Conservation (phyloP, 1,140 invertebrate genomes). For the Venturia canescens region DNA sequence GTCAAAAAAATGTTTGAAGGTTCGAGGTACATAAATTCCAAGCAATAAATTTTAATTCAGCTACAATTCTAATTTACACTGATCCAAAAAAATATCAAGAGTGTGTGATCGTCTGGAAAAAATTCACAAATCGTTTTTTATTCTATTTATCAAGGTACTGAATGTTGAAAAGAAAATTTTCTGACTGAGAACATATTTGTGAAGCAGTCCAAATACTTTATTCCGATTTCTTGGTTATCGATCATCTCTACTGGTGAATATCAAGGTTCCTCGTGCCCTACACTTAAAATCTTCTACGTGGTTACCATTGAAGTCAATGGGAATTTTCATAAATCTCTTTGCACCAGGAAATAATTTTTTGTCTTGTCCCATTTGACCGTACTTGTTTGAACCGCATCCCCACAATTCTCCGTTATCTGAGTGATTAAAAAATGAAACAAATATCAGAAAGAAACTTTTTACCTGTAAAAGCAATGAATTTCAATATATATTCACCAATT, state of each 20-base stretch:
- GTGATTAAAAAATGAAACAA: slow-evolving; percentile 56
- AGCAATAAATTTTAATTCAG: too few relatives aligned
- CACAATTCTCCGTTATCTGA: slow-evolving; percentile 80
- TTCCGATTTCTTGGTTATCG: slow-evolving; percentile 46
- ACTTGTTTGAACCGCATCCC: slow-evolving; percentile 85
- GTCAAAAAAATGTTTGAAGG: background rate
- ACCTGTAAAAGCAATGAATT: background rate
- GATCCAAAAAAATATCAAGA: too few relatives aligned
- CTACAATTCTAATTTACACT: too few relatives aligned
- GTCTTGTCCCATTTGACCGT: slow-evolving; percentile 82
- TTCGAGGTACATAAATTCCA: too few relatives aligned
- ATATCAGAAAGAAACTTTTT: slow-evolving; percentile 18
- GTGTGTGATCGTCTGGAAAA: too few relatives aligned
- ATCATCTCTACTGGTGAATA: slow-evolving; percentile 12
- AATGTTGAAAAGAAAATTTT: too few relatives aligned
- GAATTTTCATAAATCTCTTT: slow-evolving; percentile 62
- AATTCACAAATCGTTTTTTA: too few relatives aligned
- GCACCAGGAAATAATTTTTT: slow-evolving; percentile 46
- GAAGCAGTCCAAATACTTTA: slow-evolving; percentile 29
- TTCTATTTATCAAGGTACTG: too few relatives aligned
- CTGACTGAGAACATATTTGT: too few relatives aligned
- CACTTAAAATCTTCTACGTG: slow-evolving; percentile 68
- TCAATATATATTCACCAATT: too few relatives aligned
- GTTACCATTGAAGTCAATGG: slow-evolving; percentile 47
- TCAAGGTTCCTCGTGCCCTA: slow-evolving; percentile 65